phyloP scores from a whole-genome alignment of 2,888 invertebrate species.

The Aethes cnicana region DNA sequence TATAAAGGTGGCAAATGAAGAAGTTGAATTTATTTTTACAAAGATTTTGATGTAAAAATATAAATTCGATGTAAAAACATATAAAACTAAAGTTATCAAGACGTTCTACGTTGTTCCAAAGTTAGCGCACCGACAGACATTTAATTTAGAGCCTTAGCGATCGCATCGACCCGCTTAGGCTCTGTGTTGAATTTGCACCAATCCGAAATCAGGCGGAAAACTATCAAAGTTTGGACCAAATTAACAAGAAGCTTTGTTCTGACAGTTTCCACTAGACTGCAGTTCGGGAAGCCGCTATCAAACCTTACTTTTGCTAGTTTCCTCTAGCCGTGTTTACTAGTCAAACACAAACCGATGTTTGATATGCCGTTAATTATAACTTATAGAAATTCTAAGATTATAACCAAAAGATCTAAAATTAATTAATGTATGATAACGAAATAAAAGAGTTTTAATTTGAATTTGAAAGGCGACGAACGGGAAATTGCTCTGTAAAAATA shows the following conservation, averaged over 20 bases:
- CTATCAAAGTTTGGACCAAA: slow-evolving; percentile 60
- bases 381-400: too few species aligned
- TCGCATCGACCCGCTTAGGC: slow-evolving; percentile 61
- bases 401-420: too few species aligned
- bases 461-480: too few species aligned
- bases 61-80: too few species aligned
- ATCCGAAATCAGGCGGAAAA: slow-evolving; percentile 71
- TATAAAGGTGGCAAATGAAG: too few species aligned
- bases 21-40: too few species aligned
- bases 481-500: too few species aligned
- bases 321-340: slow-evolving; percentile 14
- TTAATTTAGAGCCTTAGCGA: slow-evolving; percentile 64
- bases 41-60: too few species aligned
- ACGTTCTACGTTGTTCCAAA: slow-evolving; percentile 37
- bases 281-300: slow-evolving; percentile 12
- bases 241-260: slow-evolving; percentile 60
- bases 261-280: slow-evolving; percentile 18
- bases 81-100: background rate
- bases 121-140: slow-evolving; percentile 45
- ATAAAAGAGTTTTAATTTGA: too few species aligned
- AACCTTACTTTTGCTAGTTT: slow-evolving; percentile 12
- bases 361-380: background rate
- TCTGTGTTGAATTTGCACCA: slow-evolving; percentile 67
- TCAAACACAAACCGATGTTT: slow-evolving; percentile 13
- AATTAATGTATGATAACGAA: too few species aligned